Evolutionary conservation across 2,113 vertebrate genomes (phyloP), one percentile per base, ranked within the genome.

Genomic region (Oryzias melastigma): DNA sequence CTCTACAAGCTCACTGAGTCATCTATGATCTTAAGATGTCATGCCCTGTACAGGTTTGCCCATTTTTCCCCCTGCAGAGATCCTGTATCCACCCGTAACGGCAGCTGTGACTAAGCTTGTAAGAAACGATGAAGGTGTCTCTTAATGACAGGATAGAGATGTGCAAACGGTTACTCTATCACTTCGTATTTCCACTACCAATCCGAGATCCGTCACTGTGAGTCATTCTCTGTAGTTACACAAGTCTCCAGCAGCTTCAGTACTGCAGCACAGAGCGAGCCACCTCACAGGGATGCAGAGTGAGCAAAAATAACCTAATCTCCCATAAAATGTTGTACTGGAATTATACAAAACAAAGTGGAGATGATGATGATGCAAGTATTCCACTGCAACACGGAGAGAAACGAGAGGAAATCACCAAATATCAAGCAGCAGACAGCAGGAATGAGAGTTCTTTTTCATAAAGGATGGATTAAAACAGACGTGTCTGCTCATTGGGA

Each of bases 401-500:
- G 45, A 46, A 79, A 76, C 12, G 17, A 45, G 66, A 74, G 40
- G 24, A 75, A 63, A 69, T 76, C 50, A 83, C 29, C 18, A 44
- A 29, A 41, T 58, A 51, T 13, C 42, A 43, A 46, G 18, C 35
- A 12, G n/a, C 25, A 24, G 20, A 60, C n/a, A 48, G 67, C 4
- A 41, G 20, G 50, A 18, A 61, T 24, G 44, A 24, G 24, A 41
- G 41, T 12, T 27, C 50, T 14, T 71, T 19, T 73, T 52, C 56
- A 20, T 54, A 35, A 63, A 67, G 57, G 25, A 14, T 16, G 64
- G 68, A 80, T 82, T 83, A 81, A 81, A 87, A 84, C 84, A 68
- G 72, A 82, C 81, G 80, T 15, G 57, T 62, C 62, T 70, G 59
- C 66, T 83, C 67, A 59, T 52, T 62, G 68, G 43, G 62, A 66